Conservation (phyloP, 2,888 invertebrate genomes). For the Allolobophora icterica region DNA sequence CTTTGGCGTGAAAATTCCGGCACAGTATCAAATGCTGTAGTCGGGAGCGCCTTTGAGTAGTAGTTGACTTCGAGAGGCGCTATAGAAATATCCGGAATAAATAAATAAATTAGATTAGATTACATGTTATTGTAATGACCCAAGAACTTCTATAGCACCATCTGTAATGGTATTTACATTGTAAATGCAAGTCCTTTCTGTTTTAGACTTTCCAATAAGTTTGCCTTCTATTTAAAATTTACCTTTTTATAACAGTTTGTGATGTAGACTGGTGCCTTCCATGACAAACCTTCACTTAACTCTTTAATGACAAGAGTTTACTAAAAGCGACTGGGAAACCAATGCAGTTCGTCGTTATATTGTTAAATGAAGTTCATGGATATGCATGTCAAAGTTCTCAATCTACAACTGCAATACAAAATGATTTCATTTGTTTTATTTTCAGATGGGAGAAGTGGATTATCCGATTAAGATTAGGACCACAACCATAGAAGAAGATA, state of each 20-base stretch:
- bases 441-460: constrained; percentile 15
- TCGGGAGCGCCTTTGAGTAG: too few relatives aligned
- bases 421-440: neutral
- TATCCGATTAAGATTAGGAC: neutral
- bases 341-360: neutral
- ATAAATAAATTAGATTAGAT: neutral
- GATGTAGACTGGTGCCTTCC: too few relatives aligned
- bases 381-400: neutral
- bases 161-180: too few relatives aligned
- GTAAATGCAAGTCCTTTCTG: neutral
- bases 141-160: too few relatives aligned
- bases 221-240: neutral
- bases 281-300: too few relatives aligned
- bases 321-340: too few relatives aligned
- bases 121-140: neutral
- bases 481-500: neutral
- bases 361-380: neutral
- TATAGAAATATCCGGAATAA: too few relatives aligned
- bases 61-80: too few relatives aligned
- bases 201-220: neutral
- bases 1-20: too few relatives aligned
- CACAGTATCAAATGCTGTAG: too few relatives aligned
- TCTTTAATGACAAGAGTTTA: too few relatives aligned
- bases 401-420: neutral
- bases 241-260: neutral